Evolutionary conservation across 1,140 invertebrate genomes (phyloP).

Genomic region (Cryptotermes secundus): DNA sequence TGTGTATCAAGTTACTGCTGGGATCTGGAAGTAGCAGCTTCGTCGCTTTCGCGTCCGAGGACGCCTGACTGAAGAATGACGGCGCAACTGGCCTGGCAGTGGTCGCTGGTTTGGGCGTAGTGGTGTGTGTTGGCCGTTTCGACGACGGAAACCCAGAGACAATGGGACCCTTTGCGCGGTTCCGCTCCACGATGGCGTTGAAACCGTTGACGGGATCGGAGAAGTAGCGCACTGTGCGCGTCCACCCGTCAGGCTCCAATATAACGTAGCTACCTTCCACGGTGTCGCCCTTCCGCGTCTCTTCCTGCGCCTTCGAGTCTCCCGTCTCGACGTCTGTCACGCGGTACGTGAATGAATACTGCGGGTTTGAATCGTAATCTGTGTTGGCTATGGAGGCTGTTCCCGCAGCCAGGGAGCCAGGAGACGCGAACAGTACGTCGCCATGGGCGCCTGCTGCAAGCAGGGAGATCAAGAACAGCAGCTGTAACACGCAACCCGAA

Average conservation of each 20-base stretch:
- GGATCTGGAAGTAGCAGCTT: neutral
- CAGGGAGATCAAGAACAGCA: neutral
- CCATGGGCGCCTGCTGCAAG: neutral
- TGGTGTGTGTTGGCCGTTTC: neutral
- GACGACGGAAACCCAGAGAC: neutral
- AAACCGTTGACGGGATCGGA: constrained; percentile 44
- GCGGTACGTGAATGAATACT: constrained; percentile 36
- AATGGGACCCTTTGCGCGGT: neutral
- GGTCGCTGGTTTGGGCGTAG: neutral
- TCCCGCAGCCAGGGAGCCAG: constrained; percentile 21
- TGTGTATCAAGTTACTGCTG: neutral
- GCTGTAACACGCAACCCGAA: neutral
- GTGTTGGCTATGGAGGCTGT: constrained; percentile 9
- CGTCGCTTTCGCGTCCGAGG: neutral
- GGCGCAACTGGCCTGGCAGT: constrained; percentile 33
- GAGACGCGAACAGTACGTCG: constrained; percentile 38
- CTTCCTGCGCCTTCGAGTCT: constrained; percentile 55
- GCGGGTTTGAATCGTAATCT: constrained; percentile 34
- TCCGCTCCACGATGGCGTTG: constrained; percentile 35
- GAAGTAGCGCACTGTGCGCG: constrained; percentile 56
- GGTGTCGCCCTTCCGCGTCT: constrained; percentile 54
- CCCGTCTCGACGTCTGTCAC: constrained; percentile 45
- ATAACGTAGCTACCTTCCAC: constrained; percentile 58
- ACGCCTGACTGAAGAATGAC: neutral
- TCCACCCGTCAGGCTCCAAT: constrained; percentile 57